A percentile compares a stretch with the other conserved stretches of the same genome.
phyloP scores from a whole-genome alignment of 2,113 vertebrate genomes.

The Upupa epops region DNA sequence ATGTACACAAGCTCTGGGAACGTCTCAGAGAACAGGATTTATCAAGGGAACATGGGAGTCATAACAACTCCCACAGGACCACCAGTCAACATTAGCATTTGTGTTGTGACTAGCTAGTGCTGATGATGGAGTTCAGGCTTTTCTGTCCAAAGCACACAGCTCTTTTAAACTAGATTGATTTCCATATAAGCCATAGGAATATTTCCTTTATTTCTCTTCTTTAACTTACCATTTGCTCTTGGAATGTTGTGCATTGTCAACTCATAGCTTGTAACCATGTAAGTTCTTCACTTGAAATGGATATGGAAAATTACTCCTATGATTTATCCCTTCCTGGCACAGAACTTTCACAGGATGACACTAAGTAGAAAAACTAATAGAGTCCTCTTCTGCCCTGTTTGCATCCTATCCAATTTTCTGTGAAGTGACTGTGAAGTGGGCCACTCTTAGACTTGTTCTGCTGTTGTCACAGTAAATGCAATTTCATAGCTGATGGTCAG shows the following conservation, averaged over 20 bases:
- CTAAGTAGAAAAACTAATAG: background rate
- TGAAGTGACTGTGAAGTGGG: background rate
- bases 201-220: background rate
- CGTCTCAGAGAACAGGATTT: slow-evolving; percentile 23
- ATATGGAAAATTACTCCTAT: background rate
- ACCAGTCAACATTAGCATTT: background rate
- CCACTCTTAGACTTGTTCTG: background rate
- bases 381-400: background rate
- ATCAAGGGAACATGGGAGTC: slow-evolving; percentile 4
- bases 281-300: background rate
- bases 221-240: background rate
- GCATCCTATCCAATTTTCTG: background rate
- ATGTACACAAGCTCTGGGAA: slow-evolving; percentile 66
- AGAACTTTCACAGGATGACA: background rate
- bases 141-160: background rate
- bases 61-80: slow-evolving; percentile 7
- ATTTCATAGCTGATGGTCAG: background rate
- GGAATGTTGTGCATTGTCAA: background rate
- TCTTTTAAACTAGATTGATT: background rate
- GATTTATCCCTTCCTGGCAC: background rate
- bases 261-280: background rate
- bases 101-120: background rate
- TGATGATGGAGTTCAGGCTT: background rate
- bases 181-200: background rate
- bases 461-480: background rate